These are phyloP conservation scores for Tenthredo scrophulariae DNA, from an alignment of 2,888 invertebrate genomes.

Conservation along the genomic window DNA sequence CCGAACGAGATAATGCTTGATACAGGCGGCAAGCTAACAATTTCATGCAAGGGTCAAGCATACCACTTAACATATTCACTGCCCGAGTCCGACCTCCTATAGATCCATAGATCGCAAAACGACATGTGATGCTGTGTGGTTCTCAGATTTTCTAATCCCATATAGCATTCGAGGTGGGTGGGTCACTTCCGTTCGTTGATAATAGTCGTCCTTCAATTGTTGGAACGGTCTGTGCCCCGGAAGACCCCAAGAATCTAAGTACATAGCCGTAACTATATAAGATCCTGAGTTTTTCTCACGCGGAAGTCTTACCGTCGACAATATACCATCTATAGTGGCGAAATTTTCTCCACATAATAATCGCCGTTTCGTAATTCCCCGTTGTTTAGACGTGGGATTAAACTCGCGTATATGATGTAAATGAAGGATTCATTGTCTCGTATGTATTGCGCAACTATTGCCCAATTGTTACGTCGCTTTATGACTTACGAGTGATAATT, in stretches of 20 bases:
- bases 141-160: slow-evolving; percentile 16
- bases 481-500: slow-evolving; percentile 36
- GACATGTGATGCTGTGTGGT: slow-evolving; percentile 11
- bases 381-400: slow-evolving; percentile 47
- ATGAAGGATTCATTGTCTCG: slow-evolving; percentile 38
- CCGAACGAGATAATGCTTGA: slow-evolving; percentile 64
- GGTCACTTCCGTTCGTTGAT: slow-evolving; percentile 33
- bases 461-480: slow-evolving; percentile 45
- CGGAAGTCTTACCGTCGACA: slow-evolving; percentile 38
- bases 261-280: neutral
- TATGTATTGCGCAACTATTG: neutral
- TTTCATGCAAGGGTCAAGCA: slow-evolving; percentile 58
- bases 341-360: slow-evolving; percentile 34
- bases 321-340: slow-evolving; percentile 12
- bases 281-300: slow-evolving; percentile 26
- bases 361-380: slow-evolving; percentile 33
- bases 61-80: slow-evolving; percentile 61
- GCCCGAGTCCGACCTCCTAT: slow-evolving; percentile 55
- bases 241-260: slow-evolving; percentile 14
- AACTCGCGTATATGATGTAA: slow-evolving; percentile 29
- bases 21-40: slow-evolving; percentile 58
- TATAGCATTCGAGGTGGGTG: neutral
- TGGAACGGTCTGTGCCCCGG: slow-evolving; percentile 14
- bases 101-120: slow-evolving; percentile 7
- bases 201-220: slow-evolving; percentile 35